Conservation (phyloP, 1,140 invertebrate genomes). For the Papilio aristodemus region DNA sequence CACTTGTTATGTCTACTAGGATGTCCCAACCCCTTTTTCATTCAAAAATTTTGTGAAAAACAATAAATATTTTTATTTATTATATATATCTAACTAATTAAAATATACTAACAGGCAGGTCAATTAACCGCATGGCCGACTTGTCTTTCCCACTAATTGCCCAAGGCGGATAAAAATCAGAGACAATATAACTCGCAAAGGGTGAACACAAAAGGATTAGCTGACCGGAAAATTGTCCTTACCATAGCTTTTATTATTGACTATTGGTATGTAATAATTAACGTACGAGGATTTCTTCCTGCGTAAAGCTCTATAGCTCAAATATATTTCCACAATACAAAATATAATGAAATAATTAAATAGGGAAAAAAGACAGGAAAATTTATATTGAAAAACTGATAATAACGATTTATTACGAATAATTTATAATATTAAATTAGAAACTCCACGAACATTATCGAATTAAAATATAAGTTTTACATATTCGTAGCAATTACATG, state of each 20-base stretch:
- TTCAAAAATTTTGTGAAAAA: too few species aligned
- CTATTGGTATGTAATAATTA: conserved; percentile 33
- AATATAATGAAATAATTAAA: background rate
- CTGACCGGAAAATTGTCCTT: conserved; percentile 47
- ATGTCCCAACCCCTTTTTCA: too few species aligned
- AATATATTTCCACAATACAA: background rate
- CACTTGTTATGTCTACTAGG: too few species aligned
- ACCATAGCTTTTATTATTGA: conserved; percentile 29
- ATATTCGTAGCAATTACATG: background rate
- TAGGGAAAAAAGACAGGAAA: too few species aligned
- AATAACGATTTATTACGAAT: too few species aligned
- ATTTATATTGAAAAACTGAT: too few species aligned
- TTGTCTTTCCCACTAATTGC: conserved; percentile 52
- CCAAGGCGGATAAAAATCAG: conserved; percentile 40
- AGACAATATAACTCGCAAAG: conserved; percentile 32
- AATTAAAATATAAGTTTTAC: background rate
- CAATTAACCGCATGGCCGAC: conserved; percentile 48
- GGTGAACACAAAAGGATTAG: conserved; percentile 37
- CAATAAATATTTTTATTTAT: too few species aligned
- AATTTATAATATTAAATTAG: too few species aligned
- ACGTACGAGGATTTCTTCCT: background rate
- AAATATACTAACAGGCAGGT: conserved; percentile 28
- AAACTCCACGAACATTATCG: too few species aligned
- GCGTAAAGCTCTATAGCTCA: background rate
- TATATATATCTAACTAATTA: conserved; percentile 19